Conservation (phyloP, 2,888 invertebrate species). For the Eupeodes luniger region DNA sequence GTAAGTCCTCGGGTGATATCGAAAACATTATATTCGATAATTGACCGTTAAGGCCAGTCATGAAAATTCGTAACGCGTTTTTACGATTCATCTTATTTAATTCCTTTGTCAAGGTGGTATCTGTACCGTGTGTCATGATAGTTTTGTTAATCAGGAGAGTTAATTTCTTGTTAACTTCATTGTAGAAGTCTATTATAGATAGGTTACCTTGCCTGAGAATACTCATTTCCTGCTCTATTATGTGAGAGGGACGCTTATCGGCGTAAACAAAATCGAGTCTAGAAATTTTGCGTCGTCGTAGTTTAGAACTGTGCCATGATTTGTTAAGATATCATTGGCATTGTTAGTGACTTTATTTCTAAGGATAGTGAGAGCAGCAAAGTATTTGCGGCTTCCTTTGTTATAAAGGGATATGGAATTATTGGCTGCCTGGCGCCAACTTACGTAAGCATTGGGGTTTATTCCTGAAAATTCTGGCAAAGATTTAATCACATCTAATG, state of each 20-base stretch:
- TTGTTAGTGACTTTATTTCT: not conserved
- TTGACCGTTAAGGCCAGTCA: constrained; percentile 7
- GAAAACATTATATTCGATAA: not conserved
- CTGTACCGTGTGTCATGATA: too few relatives aligned
- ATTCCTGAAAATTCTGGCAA: not conserved
- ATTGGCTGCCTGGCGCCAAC: not conserved
- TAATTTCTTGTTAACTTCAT: not conserved
- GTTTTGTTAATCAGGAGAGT: not conserved
- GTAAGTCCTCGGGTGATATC: not conserved
- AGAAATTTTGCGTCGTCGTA: not conserved
- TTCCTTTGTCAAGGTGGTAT: not conserved
- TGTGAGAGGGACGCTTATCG: constrained; percentile 1
- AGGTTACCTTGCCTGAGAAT: not conserved
- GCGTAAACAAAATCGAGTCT: constrained; percentile 9
- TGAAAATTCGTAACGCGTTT: constrained; percentile 4
- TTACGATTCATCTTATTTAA: not conserved
- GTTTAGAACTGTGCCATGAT: not conserved
- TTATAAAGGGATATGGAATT: not conserved
- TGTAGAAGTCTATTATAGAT: too few relatives aligned
- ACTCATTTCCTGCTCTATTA: not conserved
- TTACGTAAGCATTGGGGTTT: not conserved
- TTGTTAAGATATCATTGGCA: not conserved
- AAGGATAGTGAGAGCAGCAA: not conserved
- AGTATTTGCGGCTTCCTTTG: not conserved
- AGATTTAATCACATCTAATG: not conserved